Percentiles rank a stretch among this genome's conserved stretches.
phyloP scores from a whole-genome alignment of 2,888 invertebrate species.

The Apoderus coryli region DNA sequence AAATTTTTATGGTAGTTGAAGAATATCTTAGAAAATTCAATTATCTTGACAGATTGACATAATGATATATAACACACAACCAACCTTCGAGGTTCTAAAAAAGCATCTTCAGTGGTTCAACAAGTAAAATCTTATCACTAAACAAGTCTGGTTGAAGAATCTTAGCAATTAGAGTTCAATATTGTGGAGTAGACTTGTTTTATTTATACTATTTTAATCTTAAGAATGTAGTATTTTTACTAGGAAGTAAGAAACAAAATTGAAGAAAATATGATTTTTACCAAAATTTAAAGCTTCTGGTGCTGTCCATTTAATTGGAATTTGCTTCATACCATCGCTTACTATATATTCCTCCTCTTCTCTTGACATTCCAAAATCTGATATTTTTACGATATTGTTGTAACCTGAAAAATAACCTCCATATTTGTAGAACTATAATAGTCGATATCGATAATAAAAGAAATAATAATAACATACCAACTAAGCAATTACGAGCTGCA shows the following conservation, averaged over 20 bases:
- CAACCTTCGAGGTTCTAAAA: too few species aligned
- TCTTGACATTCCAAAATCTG: conserved; percentile 95
- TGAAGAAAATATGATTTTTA: conserved; percentile 30
- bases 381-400: conserved; percentile 85
- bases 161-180: too few species aligned
- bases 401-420: conserved; percentile 41
- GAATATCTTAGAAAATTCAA: too few species aligned
- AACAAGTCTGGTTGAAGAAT: too few species aligned
- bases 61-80: too few species aligned
- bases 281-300: conserved; percentile 94
- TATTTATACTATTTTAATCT: neutral
- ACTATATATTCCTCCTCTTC: conserved; percentile 96
- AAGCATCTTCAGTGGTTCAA: too few species aligned
- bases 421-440: too few species aligned
- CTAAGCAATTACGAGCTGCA: conserved; percentile 87
- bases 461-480: conserved; percentile 41
- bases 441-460: too few species aligned
- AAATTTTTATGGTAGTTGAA: too few species aligned
- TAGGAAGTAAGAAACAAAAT: conserved; percentile 4
- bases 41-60: too few species aligned
- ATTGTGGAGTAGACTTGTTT: too few species aligned
- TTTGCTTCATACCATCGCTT: conserved; percentile 95
- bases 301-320: conserved; percentile 97
- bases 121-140: too few species aligned
- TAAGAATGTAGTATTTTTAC: neutral